These are phyloP conservation scores for Marisa cornuarietis DNA, from an alignment of 1,140 invertebrate species.

Conservation along the genomic window DNA sequence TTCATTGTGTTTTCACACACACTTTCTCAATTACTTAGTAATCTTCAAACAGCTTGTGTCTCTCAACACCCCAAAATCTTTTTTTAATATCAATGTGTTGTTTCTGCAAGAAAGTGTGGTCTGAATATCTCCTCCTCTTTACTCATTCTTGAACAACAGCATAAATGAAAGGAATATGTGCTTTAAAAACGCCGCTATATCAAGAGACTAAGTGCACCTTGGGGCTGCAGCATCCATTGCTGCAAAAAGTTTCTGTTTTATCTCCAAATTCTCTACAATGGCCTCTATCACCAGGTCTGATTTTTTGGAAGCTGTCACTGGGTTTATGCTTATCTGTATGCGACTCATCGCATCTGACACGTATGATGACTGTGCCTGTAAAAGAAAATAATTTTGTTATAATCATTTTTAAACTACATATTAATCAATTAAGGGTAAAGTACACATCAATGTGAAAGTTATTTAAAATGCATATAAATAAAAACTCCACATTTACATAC, in stretches of 20 bases:
- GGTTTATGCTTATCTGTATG: conserved; percentile 73
- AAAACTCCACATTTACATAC: neutral
- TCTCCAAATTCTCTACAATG: conserved; percentile 84
- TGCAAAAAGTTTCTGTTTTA: conserved; percentile 83
- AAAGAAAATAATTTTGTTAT: neutral
- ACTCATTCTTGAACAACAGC: too few species aligned
- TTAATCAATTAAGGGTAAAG: too few species aligned
- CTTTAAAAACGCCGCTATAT: too few species aligned
- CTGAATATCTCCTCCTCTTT: too few species aligned
- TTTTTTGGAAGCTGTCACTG: conserved; percentile 72
- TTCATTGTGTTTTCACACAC: too few species aligned
- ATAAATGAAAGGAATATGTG: too few species aligned
- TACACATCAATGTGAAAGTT: neutral
- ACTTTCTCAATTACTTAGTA: too few species aligned
- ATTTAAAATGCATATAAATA: neutral
- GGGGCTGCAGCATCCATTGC: conserved; percentile 67
- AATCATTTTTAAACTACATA: too few species aligned
- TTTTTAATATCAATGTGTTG: too few species aligned
- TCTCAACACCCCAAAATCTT: too few species aligned
- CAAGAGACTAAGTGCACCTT: conserved; percentile 42
- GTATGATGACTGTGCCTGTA: conserved; percentile 69
- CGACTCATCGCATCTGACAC: conserved; percentile 72
- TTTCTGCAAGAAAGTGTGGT: too few species aligned
- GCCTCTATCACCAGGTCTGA: conserved; percentile 87
- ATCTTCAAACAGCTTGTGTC: too few species aligned